phyloP scores from a whole-genome alignment of 2,113 vertebrate species.

The Prunella fulvescens region DNA sequence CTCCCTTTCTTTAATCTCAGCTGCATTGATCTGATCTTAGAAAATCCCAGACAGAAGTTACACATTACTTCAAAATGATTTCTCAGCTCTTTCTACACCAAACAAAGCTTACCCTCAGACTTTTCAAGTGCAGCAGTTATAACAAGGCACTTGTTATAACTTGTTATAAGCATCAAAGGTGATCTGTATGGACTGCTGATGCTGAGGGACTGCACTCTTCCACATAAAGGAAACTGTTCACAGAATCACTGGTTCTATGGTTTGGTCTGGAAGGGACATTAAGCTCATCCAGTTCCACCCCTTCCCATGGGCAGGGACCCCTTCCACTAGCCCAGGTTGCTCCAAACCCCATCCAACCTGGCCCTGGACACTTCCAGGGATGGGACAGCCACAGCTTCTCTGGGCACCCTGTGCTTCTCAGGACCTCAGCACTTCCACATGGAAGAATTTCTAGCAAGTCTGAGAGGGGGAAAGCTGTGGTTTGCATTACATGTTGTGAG shows the following conservation, averaged over 20 bases:
- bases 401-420: neutral
- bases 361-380: neutral
- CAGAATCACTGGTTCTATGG: neutral
- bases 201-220: neutral
- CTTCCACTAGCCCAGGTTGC: accelerated
- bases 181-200: neutral
- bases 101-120: neutral
- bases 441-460: neutral
- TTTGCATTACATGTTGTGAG: neutral
- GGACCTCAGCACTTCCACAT: accelerated
- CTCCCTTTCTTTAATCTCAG: slow-evolving; percentile 4
- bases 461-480: neutral
- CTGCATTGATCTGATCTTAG: neutral
- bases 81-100: slow-evolving; percentile 7
- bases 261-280: neutral
- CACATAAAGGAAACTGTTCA: neutral
- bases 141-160: neutral
- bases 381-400: neutral
- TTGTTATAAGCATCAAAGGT: neutral
- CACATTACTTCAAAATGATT: neutral
- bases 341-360: neutral
- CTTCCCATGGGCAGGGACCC: neutral
- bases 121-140: neutral
- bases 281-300: accelerated
- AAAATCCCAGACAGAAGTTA: neutral